Conservation (phyloP, 2,888 invertebrate genomes). For the Parelbella ahira region DNA sequence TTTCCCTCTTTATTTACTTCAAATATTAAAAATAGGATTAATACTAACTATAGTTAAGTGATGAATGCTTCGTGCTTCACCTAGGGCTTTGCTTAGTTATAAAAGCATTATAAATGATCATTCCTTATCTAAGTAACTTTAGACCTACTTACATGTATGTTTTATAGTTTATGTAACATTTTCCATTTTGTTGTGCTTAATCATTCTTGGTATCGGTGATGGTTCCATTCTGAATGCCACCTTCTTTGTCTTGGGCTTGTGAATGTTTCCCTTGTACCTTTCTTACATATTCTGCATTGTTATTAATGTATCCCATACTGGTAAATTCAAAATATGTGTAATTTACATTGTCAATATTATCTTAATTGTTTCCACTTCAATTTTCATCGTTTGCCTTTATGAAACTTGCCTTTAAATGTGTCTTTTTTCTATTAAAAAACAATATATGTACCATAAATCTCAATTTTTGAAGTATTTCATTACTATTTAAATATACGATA, state of each 20-base stretch:
- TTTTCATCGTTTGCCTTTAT: no score
- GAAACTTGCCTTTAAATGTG: no score
- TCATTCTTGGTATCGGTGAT: constrained; percentile 80
- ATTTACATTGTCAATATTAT: no score
- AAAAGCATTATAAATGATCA: constrained; percentile 28
- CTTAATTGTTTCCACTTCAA: no score
- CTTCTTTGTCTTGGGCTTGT: constrained; percentile 48
- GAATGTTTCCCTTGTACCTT: constrained; percentile 32
- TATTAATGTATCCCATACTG: not conserved
- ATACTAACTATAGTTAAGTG: constrained; percentile 23
- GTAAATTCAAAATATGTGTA: no score
- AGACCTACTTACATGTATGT: constrained; percentile 34
- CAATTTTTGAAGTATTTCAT: no score
- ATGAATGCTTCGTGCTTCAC: constrained; percentile 34
- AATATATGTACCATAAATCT: no score
- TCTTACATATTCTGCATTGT: constrained; percentile 11
- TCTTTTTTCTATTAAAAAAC: no score
- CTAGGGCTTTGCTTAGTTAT: constrained; percentile 37
- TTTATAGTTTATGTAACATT: constrained; percentile 57
- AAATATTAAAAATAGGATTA: constrained; percentile 21
- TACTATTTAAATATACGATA: no score
- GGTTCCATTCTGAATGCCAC: constrained; percentile 64
- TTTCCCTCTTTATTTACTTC: constrained; percentile 12
- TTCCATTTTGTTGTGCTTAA: constrained; percentile 71
- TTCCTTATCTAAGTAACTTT: constrained; percentile 33